Evolutionary conservation across 2,797 vertebrate genomes (phyloP), one percentile per base, ranked within the genome.

Genomic region (Falco novaeseelandiae): DNA sequence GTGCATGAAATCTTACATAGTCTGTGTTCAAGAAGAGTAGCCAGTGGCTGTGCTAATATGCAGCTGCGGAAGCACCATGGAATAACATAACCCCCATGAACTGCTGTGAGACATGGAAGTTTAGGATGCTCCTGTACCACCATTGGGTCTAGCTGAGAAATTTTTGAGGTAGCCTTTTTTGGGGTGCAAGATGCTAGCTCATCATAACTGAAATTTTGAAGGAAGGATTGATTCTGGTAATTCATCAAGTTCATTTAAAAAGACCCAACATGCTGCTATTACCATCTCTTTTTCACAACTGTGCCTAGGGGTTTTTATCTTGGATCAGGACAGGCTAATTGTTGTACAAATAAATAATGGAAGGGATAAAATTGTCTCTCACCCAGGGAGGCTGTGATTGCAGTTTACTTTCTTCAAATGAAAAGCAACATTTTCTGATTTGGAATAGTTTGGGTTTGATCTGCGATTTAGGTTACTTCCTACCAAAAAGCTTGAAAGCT

Each of bases 301-400:
- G 42, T 88, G 87, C 86, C 93, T 90, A 72, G 26, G 85, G 92
- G 72, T 78, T 69, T 95, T 95, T 65, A 52, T 83, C 88, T 96
- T 96, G 92, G 91, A 90, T 93, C 76, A 27, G 79, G 79, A 72
- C 46, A 42, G 84, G 36, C 76, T 95, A 94, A 93, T 91, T 95
- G 82, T 91, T 95, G 49, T 83, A 87, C 46, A 90, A 93, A 94
- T 87, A 78, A 90, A 94, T 66, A 88, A 84, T 76, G 19, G 73
- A 89, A 89, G 77, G 51, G 93, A 46, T 72, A 87, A 79, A 92
- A 90, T 52, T 42, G 3, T 84, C 80, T 89, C 58, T 81, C 74
- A 49, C 70, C 27, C 27, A 36, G 81, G 95, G 90, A 94, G 83
- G 66, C 48, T 89, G 70, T 87, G 95, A 96, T 87, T 82, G 80